Base-by-base conservation (phyloP, 2,113 vertebrate genomes). In the Syngnathus floridae region DNA sequence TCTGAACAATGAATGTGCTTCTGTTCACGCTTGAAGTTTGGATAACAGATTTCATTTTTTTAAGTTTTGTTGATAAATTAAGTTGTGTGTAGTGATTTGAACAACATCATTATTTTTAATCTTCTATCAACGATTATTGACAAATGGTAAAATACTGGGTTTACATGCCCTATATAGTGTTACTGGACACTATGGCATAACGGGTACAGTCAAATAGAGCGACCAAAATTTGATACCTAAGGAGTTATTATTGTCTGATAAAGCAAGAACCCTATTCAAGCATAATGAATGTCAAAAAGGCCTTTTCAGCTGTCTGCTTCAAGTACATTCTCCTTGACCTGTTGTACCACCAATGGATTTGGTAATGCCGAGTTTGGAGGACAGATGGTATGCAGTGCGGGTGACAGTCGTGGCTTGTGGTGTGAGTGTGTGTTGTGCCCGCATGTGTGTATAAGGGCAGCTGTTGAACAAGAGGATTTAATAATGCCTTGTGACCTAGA, bases 311-410 rank as follows among this genome's bases (percentile, higher is more conserved):
- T 64, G 80, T 69, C 48, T 64, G 40, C 17, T 65, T 78, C 76
- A 86, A 43, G 65, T 80, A 81, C 17, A 9, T 63, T 75, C 69
- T 66, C 62, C 75, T 51, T 72, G 82, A 82, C 87, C 84, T 67
- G 67, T 43, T 60, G 55, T 80, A 79, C 86, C 75, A 2, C 86
- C 72, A 75, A 76, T 88, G 79, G 80, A 86, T 88, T 83, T 86
- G 80, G 87, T 83, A 80, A 82, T 63, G 66, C 31, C 66, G 82
- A 74, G 82, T 80, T 82, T 82, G 73, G 79, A 85, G 84, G 83
- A 87, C 88, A 89, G 90, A 90, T 90, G 88, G 90, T 80, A 57
- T 70, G 80, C 64, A 48, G 60, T 54, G 83, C 87, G 82, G 13
- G 82, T 84, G 77, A 80, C 55, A 22, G 78, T 68, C 52, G 75